Percentiles rank a stretch among this genome's conserved stretches.
These are phyloP conservation scores for Ophion slaviceki DNA, from an alignment of 2,888 invertebrate species.

Conservation along the genomic window DNA sequence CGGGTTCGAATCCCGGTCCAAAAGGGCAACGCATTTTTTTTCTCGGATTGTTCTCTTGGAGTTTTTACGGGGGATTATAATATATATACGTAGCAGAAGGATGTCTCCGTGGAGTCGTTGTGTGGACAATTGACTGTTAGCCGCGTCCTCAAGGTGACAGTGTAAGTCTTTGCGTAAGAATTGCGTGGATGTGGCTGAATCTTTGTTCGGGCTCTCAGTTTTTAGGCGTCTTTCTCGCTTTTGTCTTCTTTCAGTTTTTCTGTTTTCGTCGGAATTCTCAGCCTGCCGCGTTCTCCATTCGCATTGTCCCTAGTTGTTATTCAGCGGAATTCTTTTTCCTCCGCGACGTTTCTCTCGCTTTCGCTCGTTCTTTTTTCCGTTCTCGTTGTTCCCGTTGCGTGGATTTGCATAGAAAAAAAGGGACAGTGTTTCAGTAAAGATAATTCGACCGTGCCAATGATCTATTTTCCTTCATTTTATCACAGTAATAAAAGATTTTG, in stretches of 20 bases:
- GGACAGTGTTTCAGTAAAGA: background rate
- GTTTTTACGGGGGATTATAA: no score
- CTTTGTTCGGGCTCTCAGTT: background rate
- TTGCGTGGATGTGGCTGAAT: background rate
- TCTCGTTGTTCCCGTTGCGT: no score
- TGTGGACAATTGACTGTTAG: conserved; percentile 24
- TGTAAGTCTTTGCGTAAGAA: conserved; percentile 16
- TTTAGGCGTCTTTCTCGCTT: background rate
- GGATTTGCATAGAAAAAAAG: no score
- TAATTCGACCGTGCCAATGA: no score
- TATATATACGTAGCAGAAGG: background rate
- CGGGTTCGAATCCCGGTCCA: no score
- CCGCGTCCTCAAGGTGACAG: conserved; percentile 55
- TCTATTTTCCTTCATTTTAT: no score
- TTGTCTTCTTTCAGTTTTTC: background rate
- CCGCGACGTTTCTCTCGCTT: background rate
- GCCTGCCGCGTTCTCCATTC: background rate
- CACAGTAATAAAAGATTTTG: no score
- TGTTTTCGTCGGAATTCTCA: background rate
- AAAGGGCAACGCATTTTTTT: no score
- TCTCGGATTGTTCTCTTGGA: no score
- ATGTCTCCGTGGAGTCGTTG: conserved; percentile 38
- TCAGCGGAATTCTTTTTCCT: background rate
- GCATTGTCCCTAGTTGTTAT: conserved; percentile 6
- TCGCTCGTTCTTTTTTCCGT: background rate